Base-by-base conservation (phyloP, 2,888 invertebrate species). In the Hanleya hanleyi region DNA sequence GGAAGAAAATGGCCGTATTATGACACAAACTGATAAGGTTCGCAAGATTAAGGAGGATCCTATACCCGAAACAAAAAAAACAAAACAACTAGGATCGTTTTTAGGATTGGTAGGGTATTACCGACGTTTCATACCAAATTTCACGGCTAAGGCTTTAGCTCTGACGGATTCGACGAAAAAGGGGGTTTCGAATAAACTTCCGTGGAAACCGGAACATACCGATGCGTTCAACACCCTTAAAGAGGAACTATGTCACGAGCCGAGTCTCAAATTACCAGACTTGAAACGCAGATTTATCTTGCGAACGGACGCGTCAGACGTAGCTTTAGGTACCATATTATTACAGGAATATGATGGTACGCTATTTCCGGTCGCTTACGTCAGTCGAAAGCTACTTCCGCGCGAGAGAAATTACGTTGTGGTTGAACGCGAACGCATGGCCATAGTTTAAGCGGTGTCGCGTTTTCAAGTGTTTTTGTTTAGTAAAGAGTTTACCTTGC, bases 401-500 rank as follows among this genome's bases (percentile, higher is more conserved):
- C n/a, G n/a, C n/a, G n/a, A n/a, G n/a, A n/a, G n/a, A n/a, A n/a
- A n/a, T n/a, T n/a, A n/a, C n/a, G 70, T 80, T 1, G 72, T 71
- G 12, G 76, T 81, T 15, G 81, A 80, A 64, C 75, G 70, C 33
- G 77, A 80, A 47, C 78, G 79, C 71, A 49, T 82, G 22, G 77
- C 75, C 6, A 51, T 80, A n/a, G 69, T 80, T 4, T 78, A 74
- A 73, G 77, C 71, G 12, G 57, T 80, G 3, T 41, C 67, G 47
- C 12, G 12, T 15, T 41, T 41, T 41, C 12, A 15, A 41, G 12
- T 41, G 12, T n/a, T 41, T 41, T n/a, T n/a, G n/a, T n/a, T n/a
- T n/a, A n/a, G n/a, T n/a, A n/a, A n/a, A n/a, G n/a, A n/a, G n/a
- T n/a, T n/a, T n/a, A n/a, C n/a, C n/a, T n/a, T n/a, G n/a, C n/a